phyloP scores from a whole-genome alignment of 2,113 vertebrate genomes.

The Melanostigma gelatinosum region DNA sequence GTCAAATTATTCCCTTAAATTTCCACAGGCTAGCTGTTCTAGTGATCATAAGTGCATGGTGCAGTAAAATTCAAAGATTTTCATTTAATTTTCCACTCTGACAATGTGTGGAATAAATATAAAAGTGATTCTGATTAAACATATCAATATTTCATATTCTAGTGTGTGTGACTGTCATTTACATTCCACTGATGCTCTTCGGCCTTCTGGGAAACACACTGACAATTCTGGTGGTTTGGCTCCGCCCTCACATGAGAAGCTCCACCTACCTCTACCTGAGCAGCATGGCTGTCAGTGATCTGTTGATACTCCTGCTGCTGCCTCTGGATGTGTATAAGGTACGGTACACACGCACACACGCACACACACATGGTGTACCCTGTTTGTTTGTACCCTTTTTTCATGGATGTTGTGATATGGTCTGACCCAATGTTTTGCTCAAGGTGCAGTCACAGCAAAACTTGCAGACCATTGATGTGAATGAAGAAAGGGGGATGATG shows the following conservation, averaged over 20 bases:
- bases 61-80: not conserved
- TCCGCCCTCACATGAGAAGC: slow-evolving; percentile 83
- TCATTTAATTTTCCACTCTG: not conserved
- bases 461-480: not conserved
- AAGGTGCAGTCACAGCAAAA: not conserved
- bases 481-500: not conserved
- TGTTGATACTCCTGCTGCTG: slow-evolving; percentile 83
- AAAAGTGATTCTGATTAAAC: slow-evolving; percentile 1
- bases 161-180: slow-evolving; percentile 79
- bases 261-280: slow-evolving; percentile 86
- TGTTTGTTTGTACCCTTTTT: not conserved
- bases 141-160: slow-evolving; percentile 20
- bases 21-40: not conserved
- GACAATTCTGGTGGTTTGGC: slow-evolving; percentile 85
- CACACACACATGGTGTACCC: not conserved
- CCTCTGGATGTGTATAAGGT: slow-evolving; percentile 86
- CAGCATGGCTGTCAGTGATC: slow-evolving; percentile 86
- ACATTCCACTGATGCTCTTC: slow-evolving; percentile 78
- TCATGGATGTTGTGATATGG: not conserved
- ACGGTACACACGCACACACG: slow-evolving; percentile 12
- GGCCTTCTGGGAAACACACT: slow-evolving; percentile 82
- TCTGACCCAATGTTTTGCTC: slow-evolving; percentile 1
- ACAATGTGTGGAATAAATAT: not conserved
- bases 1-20: not conserved
- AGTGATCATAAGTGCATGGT: too few relatives aligned